Evolutionary conservation across 1,140 invertebrate genomes (phyloP).

Genomic region (Tenebrio molitor): DNA sequence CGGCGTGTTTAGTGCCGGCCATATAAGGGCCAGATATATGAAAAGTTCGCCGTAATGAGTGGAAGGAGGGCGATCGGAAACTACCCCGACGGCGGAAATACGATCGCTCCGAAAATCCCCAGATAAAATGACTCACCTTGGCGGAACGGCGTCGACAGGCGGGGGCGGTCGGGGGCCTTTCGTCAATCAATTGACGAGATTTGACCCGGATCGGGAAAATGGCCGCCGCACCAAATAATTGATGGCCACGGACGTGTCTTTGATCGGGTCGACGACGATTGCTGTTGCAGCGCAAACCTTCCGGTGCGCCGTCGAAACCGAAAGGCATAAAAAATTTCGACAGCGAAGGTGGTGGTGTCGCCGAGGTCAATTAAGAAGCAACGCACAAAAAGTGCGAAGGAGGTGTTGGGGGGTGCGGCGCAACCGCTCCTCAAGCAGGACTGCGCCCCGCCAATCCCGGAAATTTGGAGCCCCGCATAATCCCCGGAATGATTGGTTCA

Average conservation of each 20-base stretch:
- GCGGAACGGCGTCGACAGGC: neutral
- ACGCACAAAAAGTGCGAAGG: no score
- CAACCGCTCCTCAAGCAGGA: no score
- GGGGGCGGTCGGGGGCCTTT: neutral
- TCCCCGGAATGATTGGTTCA: constrained; percentile 20
- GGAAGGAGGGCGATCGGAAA: constrained; percentile 18
- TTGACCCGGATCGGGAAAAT: constrained; percentile 9
- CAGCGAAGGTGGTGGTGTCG: no score
- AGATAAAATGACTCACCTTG: constrained; percentile 17
- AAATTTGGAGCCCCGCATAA: constrained; percentile 7
- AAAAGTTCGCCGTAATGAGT: constrained; percentile 16
- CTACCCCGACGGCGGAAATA: constrained; percentile 19
- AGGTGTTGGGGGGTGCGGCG: no score
- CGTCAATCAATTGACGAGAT: constrained; percentile 13
- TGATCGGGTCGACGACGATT: no score
- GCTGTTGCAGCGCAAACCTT: no score
- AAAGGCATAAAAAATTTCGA: no score
- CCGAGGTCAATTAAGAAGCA: no score
- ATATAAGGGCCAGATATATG: constrained; percentile 15
- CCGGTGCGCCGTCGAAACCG: no score
- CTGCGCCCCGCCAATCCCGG: constrained; percentile 7
- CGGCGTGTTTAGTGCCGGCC: constrained; percentile 25
- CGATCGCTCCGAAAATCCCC: constrained; percentile 18
- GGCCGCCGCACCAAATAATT: no score
- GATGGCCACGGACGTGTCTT: no score